Conservation (phyloP, 2,797 vertebrate species). For the Ibycter americanus region DNA sequence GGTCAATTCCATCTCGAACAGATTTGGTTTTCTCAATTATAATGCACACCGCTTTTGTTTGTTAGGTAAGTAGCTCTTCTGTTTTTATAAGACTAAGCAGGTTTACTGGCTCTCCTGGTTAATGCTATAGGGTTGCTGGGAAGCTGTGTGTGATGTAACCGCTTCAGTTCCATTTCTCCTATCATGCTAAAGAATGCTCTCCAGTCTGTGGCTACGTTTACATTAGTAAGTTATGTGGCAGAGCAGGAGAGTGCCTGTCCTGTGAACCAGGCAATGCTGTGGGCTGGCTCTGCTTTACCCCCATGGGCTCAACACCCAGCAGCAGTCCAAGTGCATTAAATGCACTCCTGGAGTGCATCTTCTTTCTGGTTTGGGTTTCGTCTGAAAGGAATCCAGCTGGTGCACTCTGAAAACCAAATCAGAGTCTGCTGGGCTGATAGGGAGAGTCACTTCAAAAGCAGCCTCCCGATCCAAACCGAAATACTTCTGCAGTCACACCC, state of each 20-base stretch:
- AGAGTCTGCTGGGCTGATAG: neutral
- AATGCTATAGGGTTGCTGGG: neutral
- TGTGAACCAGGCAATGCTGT: neutral
- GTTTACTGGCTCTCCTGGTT: neutral
- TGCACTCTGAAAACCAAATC: neutral
- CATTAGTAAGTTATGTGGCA: neutral
- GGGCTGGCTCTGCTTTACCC: neutral
- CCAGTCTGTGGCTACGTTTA: neutral
- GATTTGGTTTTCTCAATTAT: neutral
- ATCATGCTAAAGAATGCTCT: neutral
- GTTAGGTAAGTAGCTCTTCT: neutral
- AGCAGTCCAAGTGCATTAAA: neutral
- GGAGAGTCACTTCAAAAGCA: neutral
- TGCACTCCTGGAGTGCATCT: neutral
- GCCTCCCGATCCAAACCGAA: neutral
- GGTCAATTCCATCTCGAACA: neutral
- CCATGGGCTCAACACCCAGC: rapidly evolving
- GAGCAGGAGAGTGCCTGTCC: neutral
- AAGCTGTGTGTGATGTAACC: neutral
- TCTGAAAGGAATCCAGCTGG: slow-evolving; percentile 8
- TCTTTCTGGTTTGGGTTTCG: neutral
- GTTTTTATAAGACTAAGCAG: neutral
- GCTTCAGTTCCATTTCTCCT: neutral
- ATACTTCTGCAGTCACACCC: neutral
- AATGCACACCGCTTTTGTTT: neutral